Evolutionary conservation across 2,113 vertebrate genomes (phyloP), one percentile per base, ranked within the genome.

Genomic region (Sisor rabdophorus): DNA sequence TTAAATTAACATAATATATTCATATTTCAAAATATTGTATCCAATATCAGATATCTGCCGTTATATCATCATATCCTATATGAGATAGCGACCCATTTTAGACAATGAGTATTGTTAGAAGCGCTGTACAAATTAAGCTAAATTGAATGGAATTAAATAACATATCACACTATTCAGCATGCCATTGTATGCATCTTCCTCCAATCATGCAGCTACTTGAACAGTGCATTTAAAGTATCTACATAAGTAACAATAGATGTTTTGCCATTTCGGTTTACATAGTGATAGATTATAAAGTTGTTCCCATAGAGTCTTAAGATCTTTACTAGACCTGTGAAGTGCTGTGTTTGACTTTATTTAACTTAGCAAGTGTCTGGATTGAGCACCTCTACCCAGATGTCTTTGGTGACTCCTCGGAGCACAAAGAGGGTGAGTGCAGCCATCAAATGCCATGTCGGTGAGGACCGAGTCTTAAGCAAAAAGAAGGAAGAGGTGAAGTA

Each of bases 341-440:
- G 55, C 53, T 79, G 65, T 78, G 86, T 11, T 73, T 85, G 53
- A 70, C 73, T 47, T 44, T 80, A 70, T 78, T n/a, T 26, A 48
- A 79, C 59, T 76, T 76, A 89, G 89, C 79, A 73, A 75, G 85
- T 79, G 44, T 82, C 87, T 71, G 87, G 84, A 85, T 70, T 86
- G 83, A 84, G 78, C 87, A 87, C 85, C 3, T 85, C 89, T 30
- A 85, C 86, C 80, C 86, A 84, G 86, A 90, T 86, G 84, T 82
- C 82, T 78, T 81, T 89, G 83, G 80, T 86, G 85, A 82, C 83
- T 76, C 81, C 86, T 85, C 81, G 84, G 82, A 88, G 85, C 79
- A 85, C 89, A 84, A 88, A 85, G 80, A 83, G 86, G 89, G 89
- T 89, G 88, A 90, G 87, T 90, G 79, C 22, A 60, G 73, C 75